Conservation (phyloP, 2,797 vertebrate species). For the Graptemys geographica region DNA sequence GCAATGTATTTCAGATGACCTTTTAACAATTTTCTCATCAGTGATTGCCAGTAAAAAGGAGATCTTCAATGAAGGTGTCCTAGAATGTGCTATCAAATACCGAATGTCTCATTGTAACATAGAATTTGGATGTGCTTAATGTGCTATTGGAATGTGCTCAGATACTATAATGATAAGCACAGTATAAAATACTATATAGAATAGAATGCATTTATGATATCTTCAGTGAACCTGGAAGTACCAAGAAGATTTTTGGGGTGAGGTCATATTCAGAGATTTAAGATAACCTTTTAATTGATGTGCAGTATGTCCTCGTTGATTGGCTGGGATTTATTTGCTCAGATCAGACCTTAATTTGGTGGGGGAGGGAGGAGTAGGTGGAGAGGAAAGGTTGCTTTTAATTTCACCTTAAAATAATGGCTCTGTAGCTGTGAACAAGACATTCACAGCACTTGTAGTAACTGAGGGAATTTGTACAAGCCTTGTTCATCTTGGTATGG, state of each 20-base stretch:
- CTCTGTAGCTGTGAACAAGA: background rate
- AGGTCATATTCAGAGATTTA: background rate
- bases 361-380: background rate
- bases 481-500: background rate
- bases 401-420: background rate
- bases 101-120: background rate
- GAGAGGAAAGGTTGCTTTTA: background rate
- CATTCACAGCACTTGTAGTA: background rate
- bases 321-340: background rate
- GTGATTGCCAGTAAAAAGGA: background rate
- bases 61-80: background rate
- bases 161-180: background rate
- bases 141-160: background rate
- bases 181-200: background rate
- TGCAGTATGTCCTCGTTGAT: background rate
- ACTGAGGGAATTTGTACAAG: rapidly evolving
- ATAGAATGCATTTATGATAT: background rate
- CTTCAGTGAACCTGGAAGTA: background rate
- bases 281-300: background rate
- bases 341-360: rapidly evolving
- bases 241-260: background rate
- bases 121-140: background rate
- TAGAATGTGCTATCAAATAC: background rate
- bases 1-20: background rate
- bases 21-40: background rate